phyloP scores from a whole-genome alignment of 2,113 vertebrate genomes.

The Pelecanoides urinatrix region DNA sequence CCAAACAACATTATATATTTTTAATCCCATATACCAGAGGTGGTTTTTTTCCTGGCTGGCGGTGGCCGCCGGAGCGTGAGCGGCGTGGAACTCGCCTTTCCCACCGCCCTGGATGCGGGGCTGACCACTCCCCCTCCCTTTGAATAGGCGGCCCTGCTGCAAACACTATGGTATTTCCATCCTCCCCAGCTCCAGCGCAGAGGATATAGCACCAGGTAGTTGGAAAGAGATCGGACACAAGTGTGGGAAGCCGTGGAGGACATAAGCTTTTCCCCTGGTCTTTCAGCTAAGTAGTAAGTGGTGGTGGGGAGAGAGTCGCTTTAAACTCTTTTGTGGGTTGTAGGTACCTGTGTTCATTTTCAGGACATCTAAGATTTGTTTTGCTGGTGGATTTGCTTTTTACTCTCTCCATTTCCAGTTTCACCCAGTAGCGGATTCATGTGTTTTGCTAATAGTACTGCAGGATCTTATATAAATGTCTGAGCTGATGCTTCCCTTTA shows the following conservation, averaged over 20 bases:
- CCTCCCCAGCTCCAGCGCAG: constrained; percentile 74
- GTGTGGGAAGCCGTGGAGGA: constrained; percentile 49
- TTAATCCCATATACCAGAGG: background rate
- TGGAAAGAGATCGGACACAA: constrained; percentile 50
- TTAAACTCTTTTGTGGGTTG: background rate
- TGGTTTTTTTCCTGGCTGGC: background rate
- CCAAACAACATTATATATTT: accelerated
- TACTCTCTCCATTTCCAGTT: background rate
- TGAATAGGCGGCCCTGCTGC: constrained; percentile 84
- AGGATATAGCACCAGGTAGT: constrained; percentile 73
- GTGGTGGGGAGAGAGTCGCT: background rate
- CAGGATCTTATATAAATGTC: background rate
- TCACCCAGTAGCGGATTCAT: background rate
- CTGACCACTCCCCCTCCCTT: constrained; percentile 79
- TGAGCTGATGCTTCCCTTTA: background rate
- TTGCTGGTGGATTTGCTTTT: background rate
- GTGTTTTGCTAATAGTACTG: background rate
- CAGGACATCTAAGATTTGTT: background rate
- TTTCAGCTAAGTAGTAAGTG: constrained; percentile 68
- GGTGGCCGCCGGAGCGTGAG: background rate
- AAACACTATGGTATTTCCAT: constrained; percentile 81
- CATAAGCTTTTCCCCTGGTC: background rate
- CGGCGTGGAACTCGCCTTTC: background rate
- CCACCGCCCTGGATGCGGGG: constrained; percentile 24
- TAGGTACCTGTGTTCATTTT: background rate